Conservation (phyloP, 30 jellyfish, hydroid and myxozoan genomes). For the Clytia hemisphaerica region DNA sequence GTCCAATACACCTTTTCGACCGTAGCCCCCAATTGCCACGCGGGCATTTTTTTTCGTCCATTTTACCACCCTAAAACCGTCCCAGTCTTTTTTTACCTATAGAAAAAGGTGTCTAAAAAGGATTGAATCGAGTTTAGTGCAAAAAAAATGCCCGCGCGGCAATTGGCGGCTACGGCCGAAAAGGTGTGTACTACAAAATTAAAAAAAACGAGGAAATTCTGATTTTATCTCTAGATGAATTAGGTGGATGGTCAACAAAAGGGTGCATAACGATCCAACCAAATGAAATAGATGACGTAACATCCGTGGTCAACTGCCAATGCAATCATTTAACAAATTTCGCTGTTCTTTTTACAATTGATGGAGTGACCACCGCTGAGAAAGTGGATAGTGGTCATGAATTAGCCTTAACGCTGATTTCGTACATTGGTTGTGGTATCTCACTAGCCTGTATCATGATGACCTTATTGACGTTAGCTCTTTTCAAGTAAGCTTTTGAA, state of each 20-base stretch:
- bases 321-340: constrained; percentile 15
- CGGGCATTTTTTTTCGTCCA: too few species aligned
- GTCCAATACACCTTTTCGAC: too few species aligned
- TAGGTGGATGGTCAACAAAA: constrained; percentile 7
- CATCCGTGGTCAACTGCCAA: background rate
- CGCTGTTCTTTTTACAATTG: constrained; percentile 12
- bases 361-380: background rate
- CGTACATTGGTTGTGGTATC: constrained; percentile 8
- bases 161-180: too few species aligned
- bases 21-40: too few species aligned
- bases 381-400: background rate
- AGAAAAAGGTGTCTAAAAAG: too few species aligned
- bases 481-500: constrained; percentile 16
- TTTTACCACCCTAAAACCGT: too few species aligned
- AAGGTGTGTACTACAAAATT: too few species aligned
- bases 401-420: constrained; percentile 1
- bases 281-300: too few species aligned
- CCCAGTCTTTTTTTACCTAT: too few species aligned
- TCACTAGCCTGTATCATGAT: constrained; percentile 11
- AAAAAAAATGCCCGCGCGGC: too few species aligned
- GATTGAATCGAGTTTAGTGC: too few species aligned
- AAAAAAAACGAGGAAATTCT: background rate
- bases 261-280: background rate
- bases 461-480: background rate
- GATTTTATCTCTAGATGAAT: background rate